A percentile compares a stretch with the other conserved stretches of the same genome.
These are phyloP conservation scores for Arctopsyche grandis DNA, from an alignment of 1,140 invertebrate genomes.

Conservation along the genomic window DNA sequence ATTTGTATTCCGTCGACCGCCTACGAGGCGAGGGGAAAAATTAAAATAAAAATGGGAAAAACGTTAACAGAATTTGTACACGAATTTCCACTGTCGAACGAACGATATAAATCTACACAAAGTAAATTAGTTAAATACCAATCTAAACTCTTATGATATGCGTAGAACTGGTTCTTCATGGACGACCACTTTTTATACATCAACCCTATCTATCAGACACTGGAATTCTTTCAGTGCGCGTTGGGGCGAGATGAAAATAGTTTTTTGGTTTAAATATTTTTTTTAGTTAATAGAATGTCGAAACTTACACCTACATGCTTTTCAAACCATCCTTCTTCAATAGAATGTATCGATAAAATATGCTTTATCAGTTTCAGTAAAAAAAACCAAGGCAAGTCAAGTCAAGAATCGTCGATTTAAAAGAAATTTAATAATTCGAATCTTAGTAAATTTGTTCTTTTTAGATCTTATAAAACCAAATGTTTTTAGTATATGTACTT, in stretches of 20 bases:
- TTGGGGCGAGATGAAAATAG: neutral
- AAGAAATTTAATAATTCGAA: no score
- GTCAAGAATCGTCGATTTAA: no score
- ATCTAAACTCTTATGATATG: neutral
- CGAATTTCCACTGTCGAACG: neutral
- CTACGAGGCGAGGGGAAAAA: slow-evolving; percentile 2
- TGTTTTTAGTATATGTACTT: no score
- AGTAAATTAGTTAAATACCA: neutral
- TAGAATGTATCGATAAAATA: no score
- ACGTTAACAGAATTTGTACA: neutral
- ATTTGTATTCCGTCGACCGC: slow-evolving; percentile 24
- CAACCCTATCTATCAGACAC: slow-evolving; percentile 22
- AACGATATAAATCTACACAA: neutral
- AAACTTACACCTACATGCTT: no score
- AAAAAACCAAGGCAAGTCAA: no score
- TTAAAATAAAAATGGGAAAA: slow-evolving; percentile 4
- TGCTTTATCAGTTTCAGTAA: no score
- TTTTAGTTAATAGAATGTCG: no score
- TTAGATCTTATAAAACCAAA: no score
- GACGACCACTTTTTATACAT: slow-evolving; percentile 22
- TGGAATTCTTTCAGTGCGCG: slow-evolving; percentile 23
- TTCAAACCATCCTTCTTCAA: no score
- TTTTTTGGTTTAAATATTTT: no score
- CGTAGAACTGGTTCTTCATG: neutral
- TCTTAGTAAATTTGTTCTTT: no score